Conservation (phyloP, 2,888 invertebrate species). For the Mayetiola destructor region DNA sequence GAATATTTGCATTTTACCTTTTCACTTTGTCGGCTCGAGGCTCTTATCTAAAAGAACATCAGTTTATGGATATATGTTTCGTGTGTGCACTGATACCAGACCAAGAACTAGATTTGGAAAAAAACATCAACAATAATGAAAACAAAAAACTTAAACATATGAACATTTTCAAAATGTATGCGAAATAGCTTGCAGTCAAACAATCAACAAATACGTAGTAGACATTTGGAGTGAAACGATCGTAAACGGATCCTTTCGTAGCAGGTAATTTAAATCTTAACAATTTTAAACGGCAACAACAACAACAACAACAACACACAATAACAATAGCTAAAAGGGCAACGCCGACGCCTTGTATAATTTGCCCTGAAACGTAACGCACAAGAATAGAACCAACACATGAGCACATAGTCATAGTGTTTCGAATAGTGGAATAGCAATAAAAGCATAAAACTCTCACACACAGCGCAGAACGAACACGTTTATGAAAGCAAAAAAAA, state of each 20-base stretch:
- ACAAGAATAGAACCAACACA: too few relatives aligned
- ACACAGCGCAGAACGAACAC: neutral
- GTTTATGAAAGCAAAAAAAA: neutral
- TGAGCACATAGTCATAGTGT: too few relatives aligned
- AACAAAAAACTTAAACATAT: too few relatives aligned
- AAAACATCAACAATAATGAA: too few relatives aligned
- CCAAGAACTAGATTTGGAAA: too few relatives aligned
- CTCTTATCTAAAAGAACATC: neutral
- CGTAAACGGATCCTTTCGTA: conserved; percentile 7
- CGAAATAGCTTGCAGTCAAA: conserved; percentile 9
- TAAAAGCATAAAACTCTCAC: neutral
- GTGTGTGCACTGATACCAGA: too few relatives aligned
- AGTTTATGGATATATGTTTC: neutral
- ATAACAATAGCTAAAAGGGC: too few relatives aligned
- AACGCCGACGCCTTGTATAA: conserved; percentile 3
- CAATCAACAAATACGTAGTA: neutral
- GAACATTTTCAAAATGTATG: too few relatives aligned
- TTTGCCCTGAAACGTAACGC: neutral
- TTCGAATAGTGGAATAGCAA: too few relatives aligned
- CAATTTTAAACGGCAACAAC: too few relatives aligned
- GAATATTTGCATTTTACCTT: conserved; percentile 3
- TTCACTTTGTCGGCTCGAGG: conserved; percentile 11
- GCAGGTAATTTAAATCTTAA: conserved; percentile 13
- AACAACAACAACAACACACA: too few relatives aligned
- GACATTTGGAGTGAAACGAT: neutral